Evolutionary conservation across 2,888 invertebrate genomes (phyloP).

Genomic region (Tenthredo amoena): DNA sequence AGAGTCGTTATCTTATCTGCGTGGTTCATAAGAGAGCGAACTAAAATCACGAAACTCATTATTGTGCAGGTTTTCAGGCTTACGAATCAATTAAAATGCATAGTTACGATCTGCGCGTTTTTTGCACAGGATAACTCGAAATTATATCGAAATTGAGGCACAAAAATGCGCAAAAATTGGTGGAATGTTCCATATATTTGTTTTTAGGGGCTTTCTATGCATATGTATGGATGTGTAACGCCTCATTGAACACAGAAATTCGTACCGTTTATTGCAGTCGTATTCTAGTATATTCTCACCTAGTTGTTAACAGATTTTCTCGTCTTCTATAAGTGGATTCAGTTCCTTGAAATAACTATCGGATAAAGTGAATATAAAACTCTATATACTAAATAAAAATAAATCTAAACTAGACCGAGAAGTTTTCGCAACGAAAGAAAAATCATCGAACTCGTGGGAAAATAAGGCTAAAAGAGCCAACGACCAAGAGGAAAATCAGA

Average conservation of each 20-base stretch:
- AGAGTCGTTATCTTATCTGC: not conserved
- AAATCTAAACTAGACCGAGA: not conserved
- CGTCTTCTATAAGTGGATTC: not conserved
- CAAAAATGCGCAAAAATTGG: not conserved
- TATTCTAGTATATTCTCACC: not conserved
- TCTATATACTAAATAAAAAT: not conserved
- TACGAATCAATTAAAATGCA: not conserved
- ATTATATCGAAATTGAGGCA: no score
- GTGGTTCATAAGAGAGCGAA: not conserved
- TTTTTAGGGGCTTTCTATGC: no score
- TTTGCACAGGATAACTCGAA: not conserved
- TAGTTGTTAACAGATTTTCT: slow-evolving; percentile 2
- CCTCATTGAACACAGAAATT: slow-evolving; percentile 22
- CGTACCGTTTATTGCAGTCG: not conserved
- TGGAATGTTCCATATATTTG: not conserved
- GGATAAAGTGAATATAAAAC: not conserved
- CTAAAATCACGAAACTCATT: not conserved
- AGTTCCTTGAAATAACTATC: not conserved
- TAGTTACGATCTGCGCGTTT: not conserved
- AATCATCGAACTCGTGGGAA: not conserved
- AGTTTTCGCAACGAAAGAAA: not conserved
- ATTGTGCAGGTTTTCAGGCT: not conserved
- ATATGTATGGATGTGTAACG: not conserved
- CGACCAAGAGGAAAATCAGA: not conserved
- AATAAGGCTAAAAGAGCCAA: not conserved